Percentiles rank a stretch among this genome's conserved stretches.
Conservation (phyloP, 2,113 vertebrate species). For the Apaloderma vittatum region DNA sequence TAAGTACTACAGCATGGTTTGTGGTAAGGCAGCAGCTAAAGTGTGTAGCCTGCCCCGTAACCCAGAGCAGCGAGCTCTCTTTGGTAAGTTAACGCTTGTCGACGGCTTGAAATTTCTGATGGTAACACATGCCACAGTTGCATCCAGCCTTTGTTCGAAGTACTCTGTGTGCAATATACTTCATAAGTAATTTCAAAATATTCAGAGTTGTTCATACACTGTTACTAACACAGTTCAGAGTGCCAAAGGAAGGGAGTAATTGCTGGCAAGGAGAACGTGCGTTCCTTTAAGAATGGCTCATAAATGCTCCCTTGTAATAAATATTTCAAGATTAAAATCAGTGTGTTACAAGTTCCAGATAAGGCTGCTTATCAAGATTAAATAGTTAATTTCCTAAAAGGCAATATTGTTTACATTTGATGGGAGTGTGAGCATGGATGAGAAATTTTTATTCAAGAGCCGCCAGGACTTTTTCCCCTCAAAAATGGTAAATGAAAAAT, state of each 20-base stretch:
- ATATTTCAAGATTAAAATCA: conserved; percentile 26
- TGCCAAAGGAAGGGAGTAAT: neutral
- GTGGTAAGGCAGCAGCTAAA: conserved; percentile 45
- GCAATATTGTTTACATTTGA: neutral
- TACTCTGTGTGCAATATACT: neutral
- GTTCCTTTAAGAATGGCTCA: neutral
- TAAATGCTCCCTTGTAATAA: conserved; percentile 16
- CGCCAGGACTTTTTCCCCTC: neutral
- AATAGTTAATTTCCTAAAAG: conserved; percentile 39
- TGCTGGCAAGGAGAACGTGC: neutral
- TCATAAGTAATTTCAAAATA: neutral
- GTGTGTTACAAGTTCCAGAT: neutral
- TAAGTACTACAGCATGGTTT: conserved; percentile 43
- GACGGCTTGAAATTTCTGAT: conserved; percentile 19
- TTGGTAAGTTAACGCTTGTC: conserved; percentile 15
- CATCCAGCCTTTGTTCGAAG: neutral
- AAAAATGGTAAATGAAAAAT: neutral
- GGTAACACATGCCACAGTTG: conserved; percentile 4
- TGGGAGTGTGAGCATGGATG: neutral
- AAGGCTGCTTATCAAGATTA: conserved; percentile 18
- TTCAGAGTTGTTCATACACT: neutral
- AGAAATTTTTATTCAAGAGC: neutral
- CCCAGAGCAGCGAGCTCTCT: neutral
- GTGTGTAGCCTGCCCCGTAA: neutral
- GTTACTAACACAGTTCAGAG: neutral